Evolutionary conservation across 2,113 vertebrate genomes (phyloP).

Genomic region (Coptodon bakossiorum): DNA sequence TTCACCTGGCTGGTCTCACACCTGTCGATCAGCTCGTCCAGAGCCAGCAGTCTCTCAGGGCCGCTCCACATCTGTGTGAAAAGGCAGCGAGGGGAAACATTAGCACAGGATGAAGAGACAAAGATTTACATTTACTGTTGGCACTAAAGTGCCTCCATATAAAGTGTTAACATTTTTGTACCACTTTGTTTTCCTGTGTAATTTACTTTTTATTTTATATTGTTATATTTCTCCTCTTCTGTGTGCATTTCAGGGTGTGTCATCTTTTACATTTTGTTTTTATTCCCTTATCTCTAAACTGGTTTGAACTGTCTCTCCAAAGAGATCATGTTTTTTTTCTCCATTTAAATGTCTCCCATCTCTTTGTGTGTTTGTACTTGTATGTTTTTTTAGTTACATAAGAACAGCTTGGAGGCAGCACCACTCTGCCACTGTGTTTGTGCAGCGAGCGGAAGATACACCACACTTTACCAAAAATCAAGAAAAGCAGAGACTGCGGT

Average conservation of each 20-base stretch:
- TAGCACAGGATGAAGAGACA: not conserved
- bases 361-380: not conserved
- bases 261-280: not conserved
- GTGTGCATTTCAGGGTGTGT: not conserved
- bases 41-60: conserved; percentile 90
- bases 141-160: not conserved
- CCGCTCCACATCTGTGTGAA: conserved; percentile 67
- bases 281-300: not conserved
- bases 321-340: not conserved
- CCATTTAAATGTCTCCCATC: not conserved
- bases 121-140: not conserved
- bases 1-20: conserved; percentile 95
- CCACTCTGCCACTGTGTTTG: not conserved
- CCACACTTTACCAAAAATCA: not conserved
- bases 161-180: not conserved
- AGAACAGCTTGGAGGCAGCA: conserved; percentile 19
- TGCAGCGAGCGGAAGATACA: conserved; percentile 3
- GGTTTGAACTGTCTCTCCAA: not conserved
- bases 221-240: not conserved
- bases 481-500: not conserved
- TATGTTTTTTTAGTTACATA: not conserved
- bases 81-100: not conserved
- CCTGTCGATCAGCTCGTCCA: conserved; percentile 94
- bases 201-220: not conserved
- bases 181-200: accelerated